These are phyloP conservation scores for Trachemys scripta DNA, from an alignment of 2,113 vertebrate genomes.

Conservation along the genomic window DNA sequence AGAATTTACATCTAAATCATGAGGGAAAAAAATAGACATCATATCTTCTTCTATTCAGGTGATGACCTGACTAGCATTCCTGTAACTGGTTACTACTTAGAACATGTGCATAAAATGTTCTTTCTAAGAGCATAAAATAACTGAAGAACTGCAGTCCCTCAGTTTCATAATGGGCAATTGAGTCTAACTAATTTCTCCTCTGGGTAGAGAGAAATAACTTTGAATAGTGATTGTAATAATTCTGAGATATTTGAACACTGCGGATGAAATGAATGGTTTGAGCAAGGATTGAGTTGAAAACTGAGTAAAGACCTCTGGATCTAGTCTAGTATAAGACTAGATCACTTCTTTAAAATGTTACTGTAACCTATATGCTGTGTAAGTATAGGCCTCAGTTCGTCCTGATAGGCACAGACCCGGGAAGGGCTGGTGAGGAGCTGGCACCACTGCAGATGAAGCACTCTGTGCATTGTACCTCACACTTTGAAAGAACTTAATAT, in stretches of 20 bases:
- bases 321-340: neutral
- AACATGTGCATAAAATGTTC: neutral
- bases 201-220: neutral
- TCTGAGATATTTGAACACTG: neutral
- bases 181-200: neutral
- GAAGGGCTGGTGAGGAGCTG: neutral
- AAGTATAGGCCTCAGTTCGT: neutral
- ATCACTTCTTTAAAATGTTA: neutral
- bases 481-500: neutral
- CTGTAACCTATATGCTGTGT: neutral
- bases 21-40: neutral
- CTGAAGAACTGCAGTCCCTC: neutral
- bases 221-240: accelerated
- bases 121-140: neutral
- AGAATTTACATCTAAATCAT: neutral
- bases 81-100: neutral
- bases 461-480: neutral
- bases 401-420: neutral
- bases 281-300: neutral
- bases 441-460: neutral
- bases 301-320: neutral
- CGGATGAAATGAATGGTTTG: neutral
- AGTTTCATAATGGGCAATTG: neutral
- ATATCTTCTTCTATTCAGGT: neutral
- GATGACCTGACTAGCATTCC: neutral